phyloP scores from a whole-genome alignment of 2,888 invertebrate genomes.

The Helleia helle region DNA sequence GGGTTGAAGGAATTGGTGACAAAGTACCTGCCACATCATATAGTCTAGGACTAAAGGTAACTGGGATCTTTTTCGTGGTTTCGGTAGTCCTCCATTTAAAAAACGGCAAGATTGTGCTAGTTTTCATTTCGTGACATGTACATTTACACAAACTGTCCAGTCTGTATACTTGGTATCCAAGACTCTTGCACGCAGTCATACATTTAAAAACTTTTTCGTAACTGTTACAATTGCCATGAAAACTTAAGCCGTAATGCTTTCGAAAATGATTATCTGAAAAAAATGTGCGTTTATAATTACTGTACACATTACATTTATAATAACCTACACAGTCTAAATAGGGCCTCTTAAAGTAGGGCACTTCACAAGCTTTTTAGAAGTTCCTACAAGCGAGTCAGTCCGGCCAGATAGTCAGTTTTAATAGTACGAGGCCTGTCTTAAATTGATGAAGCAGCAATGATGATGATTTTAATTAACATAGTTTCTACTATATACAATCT shows the following conservation, averaged over 20 bases:
- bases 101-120: slow-evolving; percentile 38
- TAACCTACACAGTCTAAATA: too few species aligned
- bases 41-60: slow-evolving; percentile 36
- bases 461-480: too few species aligned
- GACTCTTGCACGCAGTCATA: slow-evolving; percentile 47
- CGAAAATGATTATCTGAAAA: slow-evolving; percentile 24
- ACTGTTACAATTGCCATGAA: slow-evolving; percentile 31
- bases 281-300: slow-evolving; percentile 3
- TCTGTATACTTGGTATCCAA: slow-evolving; percentile 43
- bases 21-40: slow-evolving; percentile 43
- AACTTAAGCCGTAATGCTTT: slow-evolving; percentile 49
- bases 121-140: slow-evolving; percentile 45
- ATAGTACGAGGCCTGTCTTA: too few species aligned
- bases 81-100: slow-evolving; percentile 50
- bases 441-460: too few species aligned
- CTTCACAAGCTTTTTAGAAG: too few species aligned
- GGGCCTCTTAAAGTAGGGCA: too few species aligned
- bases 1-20: too few species aligned
- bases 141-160: slow-evolving; percentile 41
- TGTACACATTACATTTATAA: background rate
- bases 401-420: too few species aligned
- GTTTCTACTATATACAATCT: too few species aligned
- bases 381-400: too few species aligned
- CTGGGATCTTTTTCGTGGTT: slow-evolving; percentile 32
- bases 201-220: slow-evolving; percentile 46